phyloP scores from a whole-genome alignment of 2,797 vertebrate species.

The Clarias laeviceps region DNA sequence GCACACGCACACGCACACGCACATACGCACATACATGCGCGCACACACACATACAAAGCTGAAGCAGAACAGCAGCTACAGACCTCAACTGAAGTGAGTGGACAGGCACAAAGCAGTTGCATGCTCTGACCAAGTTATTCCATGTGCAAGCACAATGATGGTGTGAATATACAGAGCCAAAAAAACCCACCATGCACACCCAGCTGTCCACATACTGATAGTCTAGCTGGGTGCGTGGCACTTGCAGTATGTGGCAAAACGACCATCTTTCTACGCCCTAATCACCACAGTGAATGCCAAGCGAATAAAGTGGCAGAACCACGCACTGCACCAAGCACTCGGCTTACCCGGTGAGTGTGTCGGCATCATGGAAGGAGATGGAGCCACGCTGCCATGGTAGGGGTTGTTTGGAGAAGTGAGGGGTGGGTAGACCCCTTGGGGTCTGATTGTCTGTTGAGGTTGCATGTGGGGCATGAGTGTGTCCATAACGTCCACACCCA shows the following conservation, averaged over 20 bases:
- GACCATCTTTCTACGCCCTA: background rate
- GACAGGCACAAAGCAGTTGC: constrained; percentile 61
- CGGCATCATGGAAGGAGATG: constrained; percentile 97
- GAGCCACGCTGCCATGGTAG: constrained; percentile 90
- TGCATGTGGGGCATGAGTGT: constrained; percentile 89
- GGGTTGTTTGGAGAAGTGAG: constrained; percentile 94
- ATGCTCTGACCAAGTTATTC: constrained; percentile 56
- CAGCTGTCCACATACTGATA: background rate
- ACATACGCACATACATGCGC: background rate
- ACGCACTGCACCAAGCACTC: background rate
- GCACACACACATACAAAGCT: constrained; percentile 41
- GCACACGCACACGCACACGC: no score
- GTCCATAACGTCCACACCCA: constrained; percentile 92
- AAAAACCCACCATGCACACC: constrained; percentile 23
- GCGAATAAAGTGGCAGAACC: constrained; percentile 22
- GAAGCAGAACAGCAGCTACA: constrained; percentile 67
- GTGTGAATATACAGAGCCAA: constrained; percentile 19
- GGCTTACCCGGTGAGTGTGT: constrained; percentile 90
- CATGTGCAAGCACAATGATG: constrained; percentile 19
- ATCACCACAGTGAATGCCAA: constrained; percentile 47
- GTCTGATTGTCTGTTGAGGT: constrained; percentile 75
- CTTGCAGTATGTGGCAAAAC: background rate
- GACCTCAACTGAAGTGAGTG: constrained; percentile 65
- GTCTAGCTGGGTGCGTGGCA: background rate
- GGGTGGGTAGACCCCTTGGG: constrained; percentile 84